phyloP scores from a whole-genome alignment of 2,797 vertebrate genomes.

The Petrocephalus sullivani region DNA sequence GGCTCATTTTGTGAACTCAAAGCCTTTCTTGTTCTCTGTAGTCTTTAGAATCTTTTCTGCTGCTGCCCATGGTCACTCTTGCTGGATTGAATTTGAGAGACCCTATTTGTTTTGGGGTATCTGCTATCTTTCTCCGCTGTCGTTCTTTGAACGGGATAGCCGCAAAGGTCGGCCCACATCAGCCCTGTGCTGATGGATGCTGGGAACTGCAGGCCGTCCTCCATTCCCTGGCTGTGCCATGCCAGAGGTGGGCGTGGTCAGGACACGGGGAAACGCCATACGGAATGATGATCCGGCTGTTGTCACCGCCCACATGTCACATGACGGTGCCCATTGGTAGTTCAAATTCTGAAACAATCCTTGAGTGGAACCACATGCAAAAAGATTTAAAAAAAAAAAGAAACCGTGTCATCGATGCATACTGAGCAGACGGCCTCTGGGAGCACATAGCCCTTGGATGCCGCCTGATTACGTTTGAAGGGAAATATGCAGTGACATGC shows the following conservation, averaged over 20 bases:
- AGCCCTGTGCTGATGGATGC: neutral
- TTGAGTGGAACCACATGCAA: conserved; percentile 3
- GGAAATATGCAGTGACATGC: conserved; percentile 67
- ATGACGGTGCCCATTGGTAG: neutral
- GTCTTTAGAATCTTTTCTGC: neutral
- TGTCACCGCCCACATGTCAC: neutral
- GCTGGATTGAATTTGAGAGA: neutral
- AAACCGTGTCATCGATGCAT: neutral
- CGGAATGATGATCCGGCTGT: neutral
- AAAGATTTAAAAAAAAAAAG: neutral
- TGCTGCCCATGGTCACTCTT: neutral
- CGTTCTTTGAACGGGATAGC: neutral
- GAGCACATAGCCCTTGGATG: conserved; percentile 24
- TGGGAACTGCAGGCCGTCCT: neutral
- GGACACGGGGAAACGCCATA: neutral
- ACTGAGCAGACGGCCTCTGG: neutral
- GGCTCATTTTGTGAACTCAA: conserved; percentile 44
- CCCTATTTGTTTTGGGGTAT: neutral
- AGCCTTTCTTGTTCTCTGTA: neutral
- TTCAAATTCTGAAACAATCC: neutral
- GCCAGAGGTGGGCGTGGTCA: neutral
- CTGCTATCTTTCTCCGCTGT: neutral
- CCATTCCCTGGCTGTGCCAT: neutral
- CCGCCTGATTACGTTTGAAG: conserved; percentile 51
- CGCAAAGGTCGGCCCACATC: neutral